Percentiles rank a stretch among this genome's conserved stretches.
These are phyloP conservation scores for Penelope pileata DNA, from an alignment of 2,113 vertebrate genomes.

Conservation along the genomic window DNA sequence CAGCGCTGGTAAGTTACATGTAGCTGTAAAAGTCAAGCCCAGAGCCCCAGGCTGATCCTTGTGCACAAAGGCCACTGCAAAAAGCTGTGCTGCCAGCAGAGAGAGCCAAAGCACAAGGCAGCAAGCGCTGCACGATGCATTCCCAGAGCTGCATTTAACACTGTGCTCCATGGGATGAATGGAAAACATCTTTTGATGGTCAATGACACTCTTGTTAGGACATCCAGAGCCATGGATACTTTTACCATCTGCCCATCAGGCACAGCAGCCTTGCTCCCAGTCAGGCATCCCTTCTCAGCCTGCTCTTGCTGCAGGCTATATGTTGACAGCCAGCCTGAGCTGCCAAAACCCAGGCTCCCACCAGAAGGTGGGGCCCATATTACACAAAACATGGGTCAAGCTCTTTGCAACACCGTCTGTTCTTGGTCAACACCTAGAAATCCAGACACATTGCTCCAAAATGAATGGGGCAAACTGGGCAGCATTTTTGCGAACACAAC, in stretches of 20 bases:
- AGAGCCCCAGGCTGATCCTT: neutral
- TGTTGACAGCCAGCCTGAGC: fast-evolving
- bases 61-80: neutral
- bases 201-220: too few species aligned
- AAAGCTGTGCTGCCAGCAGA: conserved; percentile 2
- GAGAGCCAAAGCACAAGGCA: conserved; percentile 6
- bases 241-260: fast-evolving
- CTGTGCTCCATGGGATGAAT: neutral
- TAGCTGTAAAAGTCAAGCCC: neutral
- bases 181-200: neutral
- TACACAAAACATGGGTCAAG: neutral
- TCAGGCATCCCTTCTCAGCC: neutral
- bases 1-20: fast-evolving
- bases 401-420: fast-evolving
- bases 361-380: conserved; percentile 43
- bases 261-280: neutral
- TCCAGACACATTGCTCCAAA: fast-evolving
- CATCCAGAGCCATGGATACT: neutral
- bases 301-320: fast-evolving
- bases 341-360: neutral
- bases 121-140: fast-evolving
- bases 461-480: neutral
- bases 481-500: neutral
- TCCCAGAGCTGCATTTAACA: fast-evolving
- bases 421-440: neutral